Percentiles rank a stretch among this genome's conserved stretches.
These are phyloP conservation scores for Hippotragus niger DNA, from an alignment of 2,113 vertebrate genomes.

Conservation along the genomic window DNA sequence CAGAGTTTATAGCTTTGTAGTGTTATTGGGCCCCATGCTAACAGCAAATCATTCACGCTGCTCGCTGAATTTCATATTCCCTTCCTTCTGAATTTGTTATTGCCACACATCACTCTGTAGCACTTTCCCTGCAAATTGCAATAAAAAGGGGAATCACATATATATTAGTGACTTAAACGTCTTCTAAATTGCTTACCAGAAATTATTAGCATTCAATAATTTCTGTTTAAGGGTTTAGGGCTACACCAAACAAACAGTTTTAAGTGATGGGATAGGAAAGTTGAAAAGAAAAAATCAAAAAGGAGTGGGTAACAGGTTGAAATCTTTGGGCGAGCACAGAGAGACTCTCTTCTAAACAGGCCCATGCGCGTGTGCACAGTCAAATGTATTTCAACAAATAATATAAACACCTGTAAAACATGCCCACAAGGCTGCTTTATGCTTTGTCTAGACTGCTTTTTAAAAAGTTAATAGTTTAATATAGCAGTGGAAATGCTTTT, in stretches of 20 bases:
- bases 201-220: slow-evolving; percentile 69
- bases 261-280: background rate
- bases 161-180: slow-evolving; percentile 75
- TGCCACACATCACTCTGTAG: slow-evolving; percentile 74
- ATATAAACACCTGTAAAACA: background rate
- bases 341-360: background rate
- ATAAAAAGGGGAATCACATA: slow-evolving; percentile 62
- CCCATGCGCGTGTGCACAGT: background rate
- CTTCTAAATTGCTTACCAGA: slow-evolving; percentile 74
- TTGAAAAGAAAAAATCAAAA: background rate
- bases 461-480: background rate
- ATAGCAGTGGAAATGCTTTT: background rate
- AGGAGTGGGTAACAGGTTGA: background rate
- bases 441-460: background rate
- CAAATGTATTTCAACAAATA: background rate
- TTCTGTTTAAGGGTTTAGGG: slow-evolving; percentile 43
- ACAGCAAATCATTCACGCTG: slow-evolving; percentile 84
- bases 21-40: slow-evolving; percentile 83
- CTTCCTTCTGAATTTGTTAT: slow-evolving; percentile 80
- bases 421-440: background rate
- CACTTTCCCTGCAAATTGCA: slow-evolving; percentile 61
- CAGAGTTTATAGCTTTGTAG: slow-evolving; percentile 86
- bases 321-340: background rate
- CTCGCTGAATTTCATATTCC: slow-evolving; percentile 82
- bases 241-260: slow-evolving; percentile 28